Base-by-base conservation (phyloP, 2,888 invertebrate species). In the Yponomeuta malinellus region DNA sequence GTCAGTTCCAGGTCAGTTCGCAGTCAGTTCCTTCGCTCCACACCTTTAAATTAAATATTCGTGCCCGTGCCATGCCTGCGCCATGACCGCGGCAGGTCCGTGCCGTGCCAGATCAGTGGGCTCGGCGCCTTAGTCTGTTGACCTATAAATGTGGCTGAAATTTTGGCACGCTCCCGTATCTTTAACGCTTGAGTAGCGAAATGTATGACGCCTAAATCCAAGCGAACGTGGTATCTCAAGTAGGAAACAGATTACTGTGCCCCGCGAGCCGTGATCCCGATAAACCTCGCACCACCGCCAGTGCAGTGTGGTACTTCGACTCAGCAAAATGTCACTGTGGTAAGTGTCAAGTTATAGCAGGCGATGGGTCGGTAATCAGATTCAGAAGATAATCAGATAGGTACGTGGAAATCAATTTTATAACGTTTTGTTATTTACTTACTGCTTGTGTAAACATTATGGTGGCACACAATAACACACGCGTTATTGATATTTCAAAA, bases 201-300 rank as follows among this genome's bases (percentile, higher is more conserved):
- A 78, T 81, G 81, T 65, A 65, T 65, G 79, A 77, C 79, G 78
- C 74, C 78, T 75, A 82, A 84, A 85, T 83, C 81, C 80, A 74
- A 64, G 73, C 75, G 77, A 78, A 83, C 87, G 86, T 86, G 85
- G 78, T 81, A 83, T 82, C 81, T 75, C 71, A 75, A 77, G 77
- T 78, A 81, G 83, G 81, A 81, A 79, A 78, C 76, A 84, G 89
- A 89, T 89, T 88, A 86, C 74, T 72, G 74, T 76, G 77, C 75
- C 77, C 78, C 77, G 80, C 82, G 83, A 83, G 74, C 77, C 81
- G 80, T 83, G 78, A 77, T 74, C 74, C 72, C 80, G 86, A 87
- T 85, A 86, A 79, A 79, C 76, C 74, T 74, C 10, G 31, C 5
- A 71, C 52, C 70, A 15, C 63, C n/a, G 23, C 65, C 65, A 71